A percentile compares a stretch with the other conserved stretches of the same genome.
These are phyloP conservation scores for Phymatocera aterrima DNA, from an alignment of 2,888 invertebrate species.

Conservation along the genomic window DNA sequence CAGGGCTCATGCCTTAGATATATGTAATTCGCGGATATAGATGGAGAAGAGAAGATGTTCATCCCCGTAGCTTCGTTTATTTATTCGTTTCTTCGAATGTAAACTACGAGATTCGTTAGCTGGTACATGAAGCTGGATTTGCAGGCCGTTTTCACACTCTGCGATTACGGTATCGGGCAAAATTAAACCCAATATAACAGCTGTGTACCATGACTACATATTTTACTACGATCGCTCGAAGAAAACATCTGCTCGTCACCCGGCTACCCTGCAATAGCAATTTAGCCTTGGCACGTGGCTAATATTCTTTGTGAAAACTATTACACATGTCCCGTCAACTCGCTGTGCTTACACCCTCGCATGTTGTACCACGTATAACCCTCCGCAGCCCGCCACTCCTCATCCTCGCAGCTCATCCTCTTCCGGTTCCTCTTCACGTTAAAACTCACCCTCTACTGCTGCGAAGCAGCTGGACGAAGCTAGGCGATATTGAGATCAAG, in stretches of 20 bases:
- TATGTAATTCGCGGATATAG: too few relatives aligned
- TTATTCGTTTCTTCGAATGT: too few relatives aligned
- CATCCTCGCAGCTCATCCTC: neutral
- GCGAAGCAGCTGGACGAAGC: neutral
- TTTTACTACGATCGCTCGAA: neutral
- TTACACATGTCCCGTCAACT: neutral
- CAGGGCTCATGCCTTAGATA: too few relatives aligned
- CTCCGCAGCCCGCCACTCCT: neutral
- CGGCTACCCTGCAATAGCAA: neutral
- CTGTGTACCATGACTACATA: neutral
- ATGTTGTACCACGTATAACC: neutral
- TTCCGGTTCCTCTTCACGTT: conserved; percentile 11
- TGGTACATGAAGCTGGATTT: too few relatives aligned
- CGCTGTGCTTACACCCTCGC: neutral
- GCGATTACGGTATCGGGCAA: too few relatives aligned
- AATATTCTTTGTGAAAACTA: conserved; percentile 19
- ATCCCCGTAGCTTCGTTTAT: too few relatives aligned
- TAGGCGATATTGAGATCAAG: neutral
- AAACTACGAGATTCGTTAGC: too few relatives aligned
- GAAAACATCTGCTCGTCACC: conserved; percentile 27
- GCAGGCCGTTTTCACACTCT: too few relatives aligned
- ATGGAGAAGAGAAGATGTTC: too few relatives aligned
- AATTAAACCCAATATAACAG: conserved; percentile 6
- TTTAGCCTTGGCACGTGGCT: conserved; percentile 24
- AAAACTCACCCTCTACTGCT: neutral